Percentiles rank a stretch among this genome's conserved stretches.
Evolutionary conservation across 1,140 invertebrate genomes (phyloP).

Genomic region (Neodiprion virginianus): DNA sequence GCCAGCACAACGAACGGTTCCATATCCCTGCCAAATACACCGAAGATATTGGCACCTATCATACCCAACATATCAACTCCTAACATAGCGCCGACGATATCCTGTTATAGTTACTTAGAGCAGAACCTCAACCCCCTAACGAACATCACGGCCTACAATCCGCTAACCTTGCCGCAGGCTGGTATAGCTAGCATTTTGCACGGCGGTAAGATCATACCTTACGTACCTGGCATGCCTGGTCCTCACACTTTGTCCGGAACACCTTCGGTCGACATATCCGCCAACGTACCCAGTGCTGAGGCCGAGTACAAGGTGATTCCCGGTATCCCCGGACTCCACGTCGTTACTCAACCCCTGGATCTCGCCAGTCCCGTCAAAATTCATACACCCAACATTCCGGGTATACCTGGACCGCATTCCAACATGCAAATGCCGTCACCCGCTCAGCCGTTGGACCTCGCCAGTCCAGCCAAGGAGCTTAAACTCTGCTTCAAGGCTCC

Average conservation of each 20-base stretch:
- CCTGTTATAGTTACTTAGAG: slow-evolving; percentile 51
- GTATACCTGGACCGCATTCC: slow-evolving; percentile 31
- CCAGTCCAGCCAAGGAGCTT: slow-evolving; percentile 44
- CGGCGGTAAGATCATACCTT: slow-evolving; percentile 78
- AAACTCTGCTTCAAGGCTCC: slow-evolving; percentile 37
- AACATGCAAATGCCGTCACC: slow-evolving; percentile 17
- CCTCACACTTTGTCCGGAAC: slow-evolving; percentile 67
- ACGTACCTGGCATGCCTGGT: slow-evolving; percentile 86
- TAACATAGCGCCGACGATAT: slow-evolving; percentile 61
- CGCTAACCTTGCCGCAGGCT: slow-evolving; percentile 64
- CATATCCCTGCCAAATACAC: slow-evolving; percentile 63
- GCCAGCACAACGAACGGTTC: slow-evolving; percentile 38
- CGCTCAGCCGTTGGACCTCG: slow-evolving; percentile 43
- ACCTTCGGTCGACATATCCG: slow-evolving; percentile 52
- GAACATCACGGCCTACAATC: slow-evolving; percentile 75
- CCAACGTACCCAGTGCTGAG: slow-evolving; percentile 34
- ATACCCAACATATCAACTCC: slow-evolving; percentile 66
- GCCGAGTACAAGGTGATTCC: slow-evolving; percentile 49
- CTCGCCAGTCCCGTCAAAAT: slow-evolving; percentile 49
- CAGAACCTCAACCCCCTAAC: slow-evolving; percentile 57
- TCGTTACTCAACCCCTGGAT: slow-evolving; percentile 50
- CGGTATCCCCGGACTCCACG: slow-evolving; percentile 44
- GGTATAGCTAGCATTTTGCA: slow-evolving; percentile 53
- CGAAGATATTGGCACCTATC: slow-evolving; percentile 65
- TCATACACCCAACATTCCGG: slow-evolving; percentile 29